Evolutionary conservation across 2,113 vertebrate genomes (phyloP).

Genomic region (Stigmatopora argus): DNA sequence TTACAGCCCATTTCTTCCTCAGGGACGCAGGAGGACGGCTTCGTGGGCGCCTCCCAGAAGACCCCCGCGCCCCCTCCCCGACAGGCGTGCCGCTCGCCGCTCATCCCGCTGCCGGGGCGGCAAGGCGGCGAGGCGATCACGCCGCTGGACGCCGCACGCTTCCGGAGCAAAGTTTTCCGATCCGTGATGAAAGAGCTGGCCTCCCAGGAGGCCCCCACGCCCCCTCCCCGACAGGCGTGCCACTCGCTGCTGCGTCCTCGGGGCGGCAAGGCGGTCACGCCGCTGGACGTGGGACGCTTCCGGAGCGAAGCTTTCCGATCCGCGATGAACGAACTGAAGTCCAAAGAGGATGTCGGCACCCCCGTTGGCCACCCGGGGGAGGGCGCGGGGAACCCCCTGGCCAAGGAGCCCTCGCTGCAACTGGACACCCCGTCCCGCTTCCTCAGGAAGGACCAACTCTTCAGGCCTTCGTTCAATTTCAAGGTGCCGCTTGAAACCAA

Average conservation of each 20-base stretch:
- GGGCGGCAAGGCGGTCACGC: slow-evolving; percentile 73
- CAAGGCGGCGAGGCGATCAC: slow-evolving; percentile 73
- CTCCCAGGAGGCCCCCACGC: slow-evolving; percentile 58
- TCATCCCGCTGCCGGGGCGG: slow-evolving; percentile 54
- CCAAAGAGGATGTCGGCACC: slow-evolving; percentile 35
- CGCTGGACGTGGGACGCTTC: slow-evolving; percentile 84
- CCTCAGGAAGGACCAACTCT: slow-evolving; percentile 86
- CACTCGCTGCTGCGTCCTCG: slow-evolving; percentile 58
- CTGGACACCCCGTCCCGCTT: slow-evolving; percentile 95
- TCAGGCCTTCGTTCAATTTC: slow-evolving; percentile 88
- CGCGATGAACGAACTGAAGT: slow-evolving; percentile 71
- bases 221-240: slow-evolving; percentile 27
- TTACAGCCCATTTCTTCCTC: slow-evolving; percentile 1
- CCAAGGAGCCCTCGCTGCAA: slow-evolving; percentile 77
- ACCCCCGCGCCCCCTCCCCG: slow-evolving; percentile 33
- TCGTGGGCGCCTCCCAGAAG: slow-evolving; percentile 70
- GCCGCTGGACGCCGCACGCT: slow-evolving; percentile 83
- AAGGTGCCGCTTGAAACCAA: slow-evolving; percentile 68
- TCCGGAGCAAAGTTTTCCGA: slow-evolving; percentile 86
- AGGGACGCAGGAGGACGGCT: slow-evolving; percentile 71
- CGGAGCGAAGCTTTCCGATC: slow-evolving; percentile 85
- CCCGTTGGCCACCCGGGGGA: slow-evolving; percentile 33
- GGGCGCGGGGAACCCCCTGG: slow-evolving; percentile 39
- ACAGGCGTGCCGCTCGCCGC: slow-evolving; percentile 39
- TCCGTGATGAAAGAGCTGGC: slow-evolving; percentile 74